Percentiles rank a stretch among this genome's conserved stretches.
phyloP scores from a whole-genome alignment of 2,113 vertebrate species.

The Lamprologus tigripictilis region DNA sequence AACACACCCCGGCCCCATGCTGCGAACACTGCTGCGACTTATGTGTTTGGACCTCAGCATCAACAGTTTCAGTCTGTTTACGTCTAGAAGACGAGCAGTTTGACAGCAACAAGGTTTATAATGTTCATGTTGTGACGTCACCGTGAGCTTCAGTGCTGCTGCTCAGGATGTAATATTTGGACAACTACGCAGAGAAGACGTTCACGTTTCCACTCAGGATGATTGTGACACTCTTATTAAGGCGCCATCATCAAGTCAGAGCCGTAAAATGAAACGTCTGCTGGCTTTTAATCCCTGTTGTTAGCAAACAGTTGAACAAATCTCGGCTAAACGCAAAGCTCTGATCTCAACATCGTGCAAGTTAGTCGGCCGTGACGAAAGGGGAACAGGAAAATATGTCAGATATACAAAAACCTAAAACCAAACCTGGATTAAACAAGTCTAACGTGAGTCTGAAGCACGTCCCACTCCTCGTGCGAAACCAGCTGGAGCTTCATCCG shows the following conservation, averaged over 20 bases:
- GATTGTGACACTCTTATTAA: not conserved
- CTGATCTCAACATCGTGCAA: not conserved
- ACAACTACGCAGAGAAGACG: not conserved
- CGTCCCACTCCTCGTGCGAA: fast-evolving
- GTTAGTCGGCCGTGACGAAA: fast-evolving
- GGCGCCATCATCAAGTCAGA: not conserved
- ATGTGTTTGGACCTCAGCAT: not conserved
- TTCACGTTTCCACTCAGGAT: not conserved
- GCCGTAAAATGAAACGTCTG: not conserved
- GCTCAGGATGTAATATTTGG: fast-evolving
- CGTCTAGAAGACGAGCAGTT: fast-evolving
- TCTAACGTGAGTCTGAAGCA: not conserved
- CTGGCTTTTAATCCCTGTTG: not conserved
- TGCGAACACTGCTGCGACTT: not conserved
- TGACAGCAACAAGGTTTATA: not conserved
- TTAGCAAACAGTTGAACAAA: not conserved
- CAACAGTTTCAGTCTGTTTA: not conserved
- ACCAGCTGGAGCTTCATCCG: not conserved
- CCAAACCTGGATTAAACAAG: not conserved
- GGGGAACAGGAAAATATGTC: fast-evolving
- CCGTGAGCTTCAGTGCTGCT: not conserved
- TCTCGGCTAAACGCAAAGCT: not conserved
- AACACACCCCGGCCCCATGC: not conserved
- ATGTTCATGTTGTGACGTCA: fast-evolving
- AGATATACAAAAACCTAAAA: not conserved